These are phyloP conservation scores for Pangasianodon hypophthalmus DNA, from an alignment of 2,113 vertebrate species.

Conservation along the genomic window DNA sequence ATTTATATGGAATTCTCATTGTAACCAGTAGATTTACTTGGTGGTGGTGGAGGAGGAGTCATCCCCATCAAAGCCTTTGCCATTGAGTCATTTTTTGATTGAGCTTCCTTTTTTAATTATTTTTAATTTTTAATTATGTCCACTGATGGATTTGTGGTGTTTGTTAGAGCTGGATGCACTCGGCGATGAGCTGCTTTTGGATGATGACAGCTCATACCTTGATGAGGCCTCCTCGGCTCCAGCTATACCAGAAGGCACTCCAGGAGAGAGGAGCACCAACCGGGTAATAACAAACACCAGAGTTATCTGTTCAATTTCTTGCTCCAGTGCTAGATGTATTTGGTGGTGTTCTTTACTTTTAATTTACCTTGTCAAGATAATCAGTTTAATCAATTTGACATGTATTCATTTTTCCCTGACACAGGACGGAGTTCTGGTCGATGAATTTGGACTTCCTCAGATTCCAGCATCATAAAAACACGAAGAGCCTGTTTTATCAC, in stretches of 20 bases:
- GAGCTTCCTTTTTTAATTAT: not conserved
- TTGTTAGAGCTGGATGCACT: conserved; percentile 88
- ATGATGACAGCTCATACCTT: conserved; percentile 94
- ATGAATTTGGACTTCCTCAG: conserved; percentile 97
- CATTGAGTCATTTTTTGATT: not conserved
- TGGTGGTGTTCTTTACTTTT: not conserved
- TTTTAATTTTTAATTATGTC: no score
- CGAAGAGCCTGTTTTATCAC: not conserved
- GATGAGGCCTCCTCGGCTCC: conserved; percentile 91
- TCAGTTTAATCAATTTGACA: not conserved
- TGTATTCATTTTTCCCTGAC: conserved; percentile 32
- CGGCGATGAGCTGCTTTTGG: conserved; percentile 91
- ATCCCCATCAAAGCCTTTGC: not conserved
- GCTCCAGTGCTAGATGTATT: not conserved
- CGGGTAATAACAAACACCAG: conserved; percentile 74
- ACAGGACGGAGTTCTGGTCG: conserved; percentile 94
- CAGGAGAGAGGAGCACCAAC: conserved; percentile 82
- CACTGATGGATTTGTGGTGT: not conserved
- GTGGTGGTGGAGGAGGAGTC: no score
- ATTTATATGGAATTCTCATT: not conserved
- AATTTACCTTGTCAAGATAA: not conserved
- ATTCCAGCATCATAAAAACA: conserved; percentile 87
- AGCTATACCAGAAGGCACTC: conserved; percentile 89
- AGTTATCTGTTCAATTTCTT: not conserved
- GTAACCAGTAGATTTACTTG: not conserved